Conservation (phyloP, 1,140 invertebrate genomes). For the Aradophagus sp. region DNA sequence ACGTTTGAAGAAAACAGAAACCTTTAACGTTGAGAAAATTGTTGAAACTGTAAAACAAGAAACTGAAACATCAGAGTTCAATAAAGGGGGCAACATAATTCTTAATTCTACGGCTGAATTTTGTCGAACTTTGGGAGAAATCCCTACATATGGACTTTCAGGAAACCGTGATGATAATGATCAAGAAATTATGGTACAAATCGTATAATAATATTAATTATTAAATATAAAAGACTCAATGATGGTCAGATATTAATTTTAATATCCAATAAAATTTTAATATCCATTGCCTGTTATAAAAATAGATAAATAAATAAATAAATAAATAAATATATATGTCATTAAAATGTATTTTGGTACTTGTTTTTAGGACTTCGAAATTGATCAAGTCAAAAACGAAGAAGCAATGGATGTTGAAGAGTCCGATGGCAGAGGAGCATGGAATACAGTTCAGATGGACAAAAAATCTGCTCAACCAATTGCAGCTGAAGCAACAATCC, state of each 20-base stretch:
- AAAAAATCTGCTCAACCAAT: conserved; percentile 67
- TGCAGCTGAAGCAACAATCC: conserved; percentile 81
- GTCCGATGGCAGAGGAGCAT: conserved; percentile 78
- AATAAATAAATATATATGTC: too few species aligned
- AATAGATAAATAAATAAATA: too few species aligned
- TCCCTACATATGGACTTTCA: conserved; percentile 92
- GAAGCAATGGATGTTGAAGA: conserved; percentile 71
- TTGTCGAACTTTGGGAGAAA: conserved; percentile 95
- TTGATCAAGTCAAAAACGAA: conserved; percentile 76
- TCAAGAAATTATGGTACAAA: conserved; percentile 86
- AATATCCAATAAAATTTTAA: too few species aligned
- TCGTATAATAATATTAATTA: conserved; percentile 17
- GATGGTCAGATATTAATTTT: too few species aligned
- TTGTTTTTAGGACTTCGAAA: conserved; percentile 78
- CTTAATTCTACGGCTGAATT: conserved; percentile 97
- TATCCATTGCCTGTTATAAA: too few species aligned
- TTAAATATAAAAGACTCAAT: not conserved
- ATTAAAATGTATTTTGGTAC: too few species aligned
- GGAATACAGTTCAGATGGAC: conserved; percentile 83
- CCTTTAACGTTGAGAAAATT: conserved; percentile 70
- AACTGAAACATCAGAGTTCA: conserved; percentile 65
- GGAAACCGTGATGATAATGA: conserved; percentile 90
- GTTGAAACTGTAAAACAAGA: conserved; percentile 70
- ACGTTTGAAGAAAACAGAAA: conserved; percentile 80
- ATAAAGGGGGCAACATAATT: conserved; percentile 80